Evolutionary conservation across 2,113 vertebrate species (phyloP), one percentile per base, ranked within the genome.

Genomic region (Podocnemis expansa): DNA sequence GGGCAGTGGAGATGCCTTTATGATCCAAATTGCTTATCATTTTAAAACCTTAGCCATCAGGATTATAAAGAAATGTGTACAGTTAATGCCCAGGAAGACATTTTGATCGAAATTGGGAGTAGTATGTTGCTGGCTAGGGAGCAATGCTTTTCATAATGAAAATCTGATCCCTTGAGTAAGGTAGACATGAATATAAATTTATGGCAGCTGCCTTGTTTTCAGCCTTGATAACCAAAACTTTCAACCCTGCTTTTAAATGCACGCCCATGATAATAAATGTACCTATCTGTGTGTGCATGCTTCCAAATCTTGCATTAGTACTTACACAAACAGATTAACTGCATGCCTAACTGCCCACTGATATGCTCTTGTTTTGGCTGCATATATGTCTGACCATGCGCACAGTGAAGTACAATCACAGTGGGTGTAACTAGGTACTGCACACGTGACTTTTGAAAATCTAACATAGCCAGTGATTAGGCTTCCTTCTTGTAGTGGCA

Each of bases 391-490:
- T 73, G 38, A 22, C 17, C 38, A 73, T 25, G 22, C 41, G n/a
- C 70, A 43, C 22, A 41, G 6, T 24, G 75, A 27, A 2, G 31
- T 55, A 2, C 43, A 0, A 0, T 17, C 41, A n/a, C 17, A 24
- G 2, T 43, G 10, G 1, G 4, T 38, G 75, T 51, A 54, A n/a
- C 55, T 58, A 63, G 41, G 21, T 5, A 2, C 60, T 0, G 0
- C 1, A 1, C 3, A 8, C 11, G 4, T 22, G 45, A 7, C 49
- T n/a, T n/a, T 56, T 24, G 41, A 22, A 88, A 79, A 67, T 31
- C 22, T 67, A 55, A 6, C 2, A 0, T 0, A 1, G 49, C 2
- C 55, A n/a, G 5, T 19, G 41, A 1, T 2, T 51, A 27, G 34
- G 41, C 19, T 19, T n/a, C 60, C 49, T 58, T 41, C 1, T 0